Conservation (phyloP, 2,797 vertebrate species). For the Perdix hodgsoniae region DNA sequence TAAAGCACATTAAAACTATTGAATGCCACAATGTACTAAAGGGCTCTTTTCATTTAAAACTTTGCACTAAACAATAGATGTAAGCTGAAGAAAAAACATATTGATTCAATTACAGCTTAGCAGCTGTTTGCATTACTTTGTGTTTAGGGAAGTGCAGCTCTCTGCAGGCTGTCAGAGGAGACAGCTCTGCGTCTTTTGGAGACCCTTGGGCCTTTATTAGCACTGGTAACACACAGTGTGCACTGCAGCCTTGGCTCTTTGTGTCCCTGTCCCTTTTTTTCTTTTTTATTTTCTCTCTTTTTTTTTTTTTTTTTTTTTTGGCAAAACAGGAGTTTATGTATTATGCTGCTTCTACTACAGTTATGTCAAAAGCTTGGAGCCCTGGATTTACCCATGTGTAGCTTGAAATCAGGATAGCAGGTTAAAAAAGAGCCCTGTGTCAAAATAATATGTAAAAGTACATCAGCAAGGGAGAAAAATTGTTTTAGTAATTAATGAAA, state of each 20-base stretch:
- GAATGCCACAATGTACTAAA: not conserved
- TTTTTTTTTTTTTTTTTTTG: not conserved
- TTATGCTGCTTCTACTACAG: not conserved
- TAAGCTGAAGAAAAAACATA: not conserved
- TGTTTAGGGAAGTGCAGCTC: rapidly evolving
- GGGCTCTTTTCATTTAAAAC: not conserved
- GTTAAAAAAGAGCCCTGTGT: not conserved
- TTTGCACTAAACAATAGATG: not conserved
- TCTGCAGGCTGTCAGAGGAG: not conserved
- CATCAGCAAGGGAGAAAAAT: not conserved
- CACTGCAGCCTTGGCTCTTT: not conserved
- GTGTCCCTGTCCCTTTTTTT: not conserved
- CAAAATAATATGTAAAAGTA: not conserved
- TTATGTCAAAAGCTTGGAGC: not conserved
- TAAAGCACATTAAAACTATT: constrained; percentile 22
- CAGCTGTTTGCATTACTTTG: not conserved
- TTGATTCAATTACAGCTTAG: not conserved
- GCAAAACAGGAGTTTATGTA: not conserved
- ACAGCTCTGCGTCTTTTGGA: not conserved
- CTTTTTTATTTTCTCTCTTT: too few relatives aligned
- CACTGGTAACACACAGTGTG: rapidly evolving
- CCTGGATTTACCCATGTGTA: not conserved
- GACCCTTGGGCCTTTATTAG: not conserved
- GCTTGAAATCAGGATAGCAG: not conserved
- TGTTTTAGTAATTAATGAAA: not conserved